Evolutionary conservation across 2,797 vertebrate species (phyloP).

Genomic region (Pteronotus mesoamericanus): DNA sequence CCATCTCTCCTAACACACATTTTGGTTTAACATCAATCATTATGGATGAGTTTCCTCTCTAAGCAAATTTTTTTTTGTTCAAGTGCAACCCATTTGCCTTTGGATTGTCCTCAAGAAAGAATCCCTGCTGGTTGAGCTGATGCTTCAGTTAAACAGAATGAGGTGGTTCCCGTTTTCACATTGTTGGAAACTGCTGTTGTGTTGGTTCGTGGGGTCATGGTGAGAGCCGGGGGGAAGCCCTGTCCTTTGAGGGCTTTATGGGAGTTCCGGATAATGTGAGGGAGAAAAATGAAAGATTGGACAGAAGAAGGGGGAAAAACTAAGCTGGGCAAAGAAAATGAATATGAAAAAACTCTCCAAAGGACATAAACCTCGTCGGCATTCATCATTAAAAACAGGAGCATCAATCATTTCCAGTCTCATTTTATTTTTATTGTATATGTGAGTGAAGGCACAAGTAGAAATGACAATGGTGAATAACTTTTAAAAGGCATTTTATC

Average conservation of each 20-base stretch:
- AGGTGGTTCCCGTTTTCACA: constrained; percentile 31
- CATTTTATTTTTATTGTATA: constrained; percentile 61
- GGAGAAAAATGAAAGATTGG: not conserved
- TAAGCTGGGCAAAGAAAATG: constrained; percentile 18
- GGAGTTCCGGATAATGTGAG: constrained; percentile 22
- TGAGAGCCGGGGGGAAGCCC: not conserved
- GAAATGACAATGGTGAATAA: constrained; percentile 43
- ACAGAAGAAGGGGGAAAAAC: not conserved
- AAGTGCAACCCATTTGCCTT: not conserved
- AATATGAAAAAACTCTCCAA: constrained; percentile 21
- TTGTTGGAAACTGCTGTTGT: not conserved
- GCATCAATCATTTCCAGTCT: constrained; percentile 48
- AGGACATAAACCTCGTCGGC: constrained; percentile 23
- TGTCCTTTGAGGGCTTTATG: not conserved
- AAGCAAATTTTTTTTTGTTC: constrained; percentile 37
- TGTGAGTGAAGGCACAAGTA: not conserved
- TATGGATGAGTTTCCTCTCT: not conserved
- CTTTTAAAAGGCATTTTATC: constrained; percentile 58
- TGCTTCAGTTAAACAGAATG: not conserved
- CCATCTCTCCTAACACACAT: not conserved
- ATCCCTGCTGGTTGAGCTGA: not conserved
- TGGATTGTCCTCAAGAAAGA: not conserved
- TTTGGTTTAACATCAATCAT: not conserved
- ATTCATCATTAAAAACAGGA: constrained; percentile 48
- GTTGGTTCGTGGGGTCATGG: not conserved